Evolutionary conservation across 1,140 invertebrate species (phyloP).

Genomic region (Euglossa dilemma): DNA sequence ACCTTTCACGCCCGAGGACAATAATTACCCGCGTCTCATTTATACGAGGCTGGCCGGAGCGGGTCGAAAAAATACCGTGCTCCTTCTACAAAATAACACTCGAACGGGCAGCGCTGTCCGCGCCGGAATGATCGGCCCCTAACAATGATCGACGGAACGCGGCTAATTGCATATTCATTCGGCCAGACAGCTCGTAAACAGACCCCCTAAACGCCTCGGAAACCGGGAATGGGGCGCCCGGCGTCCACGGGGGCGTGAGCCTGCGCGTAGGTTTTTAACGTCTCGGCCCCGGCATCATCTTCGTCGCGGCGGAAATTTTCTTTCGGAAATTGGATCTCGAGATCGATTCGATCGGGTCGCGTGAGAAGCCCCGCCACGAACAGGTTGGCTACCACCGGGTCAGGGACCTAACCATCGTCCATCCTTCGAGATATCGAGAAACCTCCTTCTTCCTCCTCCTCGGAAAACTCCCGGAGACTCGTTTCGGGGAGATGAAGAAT

Average conservation of each 20-base stretch:
- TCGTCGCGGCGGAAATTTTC: too few relatives aligned
- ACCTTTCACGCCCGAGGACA: constrained; percentile 55
- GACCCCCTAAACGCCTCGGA: background rate
- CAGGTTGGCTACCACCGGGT: too few relatives aligned
- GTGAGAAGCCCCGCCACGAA: background rate
- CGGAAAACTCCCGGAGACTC: too few relatives aligned
- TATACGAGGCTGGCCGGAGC: constrained; percentile 12
- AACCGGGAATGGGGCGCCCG: background rate
- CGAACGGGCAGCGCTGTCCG: constrained; percentile 4
- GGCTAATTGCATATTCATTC: constrained; percentile 35
- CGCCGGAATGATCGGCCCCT: constrained; percentile 8
- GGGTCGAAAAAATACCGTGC: constrained; percentile 1
- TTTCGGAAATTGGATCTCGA: background rate
- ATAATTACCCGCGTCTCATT: constrained; percentile 54
- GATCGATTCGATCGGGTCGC: background rate
- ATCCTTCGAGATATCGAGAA: too few relatives aligned
- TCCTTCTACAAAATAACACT: constrained; percentile 41
- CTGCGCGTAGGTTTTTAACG: background rate
- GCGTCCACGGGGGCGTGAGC: background rate
- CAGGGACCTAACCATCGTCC: too few relatives aligned
- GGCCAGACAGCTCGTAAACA: constrained; percentile 23
- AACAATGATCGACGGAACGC: constrained; percentile 33
- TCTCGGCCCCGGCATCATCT: too few relatives aligned
- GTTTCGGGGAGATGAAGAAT: too few relatives aligned
- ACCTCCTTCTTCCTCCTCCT: too few relatives aligned